Percentiles rank a stretch among this genome's conserved stretches.
phyloP scores from a whole-genome alignment of 2,797 vertebrate genomes.

The Paramormyrops hopkinsi region DNA sequence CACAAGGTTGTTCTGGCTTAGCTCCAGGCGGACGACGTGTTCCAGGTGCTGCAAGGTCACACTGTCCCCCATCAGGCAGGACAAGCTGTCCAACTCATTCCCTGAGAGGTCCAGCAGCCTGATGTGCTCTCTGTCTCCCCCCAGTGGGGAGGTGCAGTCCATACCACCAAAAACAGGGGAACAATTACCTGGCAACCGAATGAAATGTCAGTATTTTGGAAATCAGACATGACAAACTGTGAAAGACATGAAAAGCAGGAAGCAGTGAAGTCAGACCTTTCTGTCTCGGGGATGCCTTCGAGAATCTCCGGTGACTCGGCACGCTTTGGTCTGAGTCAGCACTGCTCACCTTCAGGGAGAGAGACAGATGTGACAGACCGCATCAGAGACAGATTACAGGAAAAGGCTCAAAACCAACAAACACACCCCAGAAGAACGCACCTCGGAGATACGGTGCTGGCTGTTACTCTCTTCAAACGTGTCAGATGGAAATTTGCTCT shows the following conservation, averaged over 20 bases:
- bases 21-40: conserved; percentile 77
- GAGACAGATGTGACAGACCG: not conserved
- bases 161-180: conserved; percentile 42
- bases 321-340: conserved; percentile 57
- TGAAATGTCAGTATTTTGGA: not conserved
- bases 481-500: conserved; percentile 63
- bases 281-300: conserved; percentile 41
- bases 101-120: conserved; percentile 84
- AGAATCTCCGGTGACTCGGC: conserved; percentile 35
- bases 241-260: not conserved
- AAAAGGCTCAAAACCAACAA: not conserved
- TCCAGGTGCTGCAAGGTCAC: conserved; percentile 67
- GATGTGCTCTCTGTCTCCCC: conserved; percentile 74
- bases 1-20: conserved; percentile 77
- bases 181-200: not conserved
- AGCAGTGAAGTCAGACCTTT: conserved; percentile 59
- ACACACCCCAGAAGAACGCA: conserved; percentile 37
- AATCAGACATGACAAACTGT: not conserved
- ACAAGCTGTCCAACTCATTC: conserved; percentile 80
- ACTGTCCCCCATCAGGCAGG: conserved; percentile 67
- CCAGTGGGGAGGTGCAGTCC: conserved; percentile 58
- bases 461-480: conserved; percentile 64
- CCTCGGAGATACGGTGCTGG: conserved; percentile 66
- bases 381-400: not conserved
- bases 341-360: conserved; percentile 29